Conservation (phyloP, 2,888 invertebrate genomes). For the Erebia ligea region DNA sequence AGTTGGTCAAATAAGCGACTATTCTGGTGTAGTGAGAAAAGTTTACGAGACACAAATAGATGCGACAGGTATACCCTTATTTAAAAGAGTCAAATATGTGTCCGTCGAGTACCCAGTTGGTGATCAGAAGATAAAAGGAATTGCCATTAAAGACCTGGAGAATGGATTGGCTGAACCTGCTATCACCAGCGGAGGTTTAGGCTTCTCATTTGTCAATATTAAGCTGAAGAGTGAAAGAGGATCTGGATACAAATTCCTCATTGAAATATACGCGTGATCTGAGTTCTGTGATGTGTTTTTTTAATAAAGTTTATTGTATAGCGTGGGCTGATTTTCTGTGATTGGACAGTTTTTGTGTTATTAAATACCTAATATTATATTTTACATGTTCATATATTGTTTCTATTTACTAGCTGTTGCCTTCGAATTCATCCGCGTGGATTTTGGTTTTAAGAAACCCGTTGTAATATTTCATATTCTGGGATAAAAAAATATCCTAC, state of each 20-base stretch:
- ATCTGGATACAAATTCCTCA: slow-evolving; percentile 62
- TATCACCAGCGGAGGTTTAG: slow-evolving; percentile 70
- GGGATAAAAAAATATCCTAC: no score
- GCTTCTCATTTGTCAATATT: slow-evolving; percentile 65
- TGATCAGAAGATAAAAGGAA: slow-evolving; percentile 70
- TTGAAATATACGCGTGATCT: slow-evolving; percentile 68
- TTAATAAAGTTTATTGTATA: background rate
- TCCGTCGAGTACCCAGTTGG: slow-evolving; percentile 58
- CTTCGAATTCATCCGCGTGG: no score
- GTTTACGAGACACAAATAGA: slow-evolving; percentile 58
- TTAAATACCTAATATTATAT: background rate
- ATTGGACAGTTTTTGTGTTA: background rate
- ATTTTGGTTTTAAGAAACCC: no score
- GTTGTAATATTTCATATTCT: no score
- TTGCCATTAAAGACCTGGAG: slow-evolving; percentile 70
- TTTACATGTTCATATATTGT: background rate
- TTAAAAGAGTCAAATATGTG: slow-evolving; percentile 63
- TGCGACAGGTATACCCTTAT: slow-evolving; percentile 52
- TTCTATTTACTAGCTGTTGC: no score
- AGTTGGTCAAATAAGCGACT: slow-evolving; percentile 63
- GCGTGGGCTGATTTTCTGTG: background rate
- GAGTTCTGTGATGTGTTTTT: background rate
- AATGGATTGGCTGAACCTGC: slow-evolving; percentile 67
- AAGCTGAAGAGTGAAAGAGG: slow-evolving; percentile 74
- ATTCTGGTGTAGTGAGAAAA: slow-evolving; percentile 56